Evolutionary conservation across 2,797 vertebrate species (phyloP).

Genomic region (Darevskia mixta): DNA sequence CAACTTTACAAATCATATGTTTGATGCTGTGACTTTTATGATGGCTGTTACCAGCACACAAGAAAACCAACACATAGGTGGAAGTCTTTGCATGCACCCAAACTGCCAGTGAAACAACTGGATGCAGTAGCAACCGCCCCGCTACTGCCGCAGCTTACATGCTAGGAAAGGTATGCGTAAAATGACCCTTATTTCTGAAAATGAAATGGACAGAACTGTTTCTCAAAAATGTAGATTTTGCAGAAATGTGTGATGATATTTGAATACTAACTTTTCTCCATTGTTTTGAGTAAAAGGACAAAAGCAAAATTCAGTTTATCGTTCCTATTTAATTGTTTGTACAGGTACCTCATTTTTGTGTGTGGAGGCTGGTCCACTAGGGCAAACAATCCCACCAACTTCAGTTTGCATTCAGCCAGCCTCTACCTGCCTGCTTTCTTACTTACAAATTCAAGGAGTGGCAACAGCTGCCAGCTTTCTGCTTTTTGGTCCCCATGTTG

Average conservation of each 20-base stretch:
- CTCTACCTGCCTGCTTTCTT: too few relatives aligned
- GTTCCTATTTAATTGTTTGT: not conserved
- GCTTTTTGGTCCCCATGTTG: too few relatives aligned
- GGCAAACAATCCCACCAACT: too few relatives aligned
- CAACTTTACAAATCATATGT: not conserved
- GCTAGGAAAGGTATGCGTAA: not conserved
- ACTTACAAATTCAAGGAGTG: too few relatives aligned
- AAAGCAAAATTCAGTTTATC: constrained; percentile 42
- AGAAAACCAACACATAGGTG: not conserved
- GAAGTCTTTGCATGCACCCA: not conserved
- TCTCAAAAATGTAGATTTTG: not conserved
- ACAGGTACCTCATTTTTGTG: not conserved
- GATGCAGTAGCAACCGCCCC: not conserved
- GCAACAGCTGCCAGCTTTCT: too few relatives aligned
- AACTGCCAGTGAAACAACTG: not conserved
- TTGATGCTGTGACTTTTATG: not conserved
- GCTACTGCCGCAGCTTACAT: not conserved
- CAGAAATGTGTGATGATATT: not conserved
- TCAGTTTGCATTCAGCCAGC: too few relatives aligned
- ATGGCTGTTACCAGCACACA: not conserved
- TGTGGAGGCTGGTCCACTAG: too few relatives aligned
- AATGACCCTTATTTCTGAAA: not conserved
- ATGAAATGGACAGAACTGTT: not conserved
- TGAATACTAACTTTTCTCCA: not conserved
- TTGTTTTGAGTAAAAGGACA: constrained; percentile 45